Evolutionary conservation across 1,140 invertebrate species (phyloP), one percentile per base, ranked within the genome.

Genomic region (Drosophila athabasca): DNA sequence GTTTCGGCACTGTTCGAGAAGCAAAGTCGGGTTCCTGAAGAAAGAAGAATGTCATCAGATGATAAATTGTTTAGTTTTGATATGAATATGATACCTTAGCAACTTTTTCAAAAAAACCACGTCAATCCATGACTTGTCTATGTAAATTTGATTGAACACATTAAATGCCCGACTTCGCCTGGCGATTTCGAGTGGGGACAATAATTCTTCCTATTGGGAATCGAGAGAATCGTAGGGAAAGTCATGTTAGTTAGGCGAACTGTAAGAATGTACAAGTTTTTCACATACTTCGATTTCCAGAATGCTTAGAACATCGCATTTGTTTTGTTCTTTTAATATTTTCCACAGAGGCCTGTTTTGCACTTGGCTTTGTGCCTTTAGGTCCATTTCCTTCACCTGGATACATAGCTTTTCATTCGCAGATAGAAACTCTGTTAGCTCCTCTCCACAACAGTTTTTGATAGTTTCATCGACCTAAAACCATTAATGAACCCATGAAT

Each of bases 261-360:
- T 19, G 17, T 19, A 45, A n/a, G n/a, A 13, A 11, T 15, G 2
- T 11, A n/a, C 24, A 6, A 24, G 17, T 1, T 2, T n/a, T 11
- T n/a, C 22, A 60, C 61, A 17, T 8, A 82, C 79, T 61, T 85
- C 62, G 11, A 74, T 75, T 48, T 89, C 83, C 1, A 77, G 71
- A 44, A 91, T 67, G 54, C 90, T 91, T 1, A 87, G 43, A 6
- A 91, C 73, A 62, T 91, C 90, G 53, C 90, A 91, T 72, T 91
- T 75, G 9, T 48, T 74, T 26, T 78, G 60, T 26, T 90, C 90
- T 15, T 64, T 77, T 9, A 91, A 5, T 24, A 76, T 75, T 50
- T 91, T 91, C 90, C 90, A 91, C n/a, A 87, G 59, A 0, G 80
- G 78, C 0, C 87, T 68, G 1, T 52, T 61, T 44, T 7, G 43